Conservation (phyloP, 2,888 invertebrate species). For the Cheilosia vulpina region DNA sequence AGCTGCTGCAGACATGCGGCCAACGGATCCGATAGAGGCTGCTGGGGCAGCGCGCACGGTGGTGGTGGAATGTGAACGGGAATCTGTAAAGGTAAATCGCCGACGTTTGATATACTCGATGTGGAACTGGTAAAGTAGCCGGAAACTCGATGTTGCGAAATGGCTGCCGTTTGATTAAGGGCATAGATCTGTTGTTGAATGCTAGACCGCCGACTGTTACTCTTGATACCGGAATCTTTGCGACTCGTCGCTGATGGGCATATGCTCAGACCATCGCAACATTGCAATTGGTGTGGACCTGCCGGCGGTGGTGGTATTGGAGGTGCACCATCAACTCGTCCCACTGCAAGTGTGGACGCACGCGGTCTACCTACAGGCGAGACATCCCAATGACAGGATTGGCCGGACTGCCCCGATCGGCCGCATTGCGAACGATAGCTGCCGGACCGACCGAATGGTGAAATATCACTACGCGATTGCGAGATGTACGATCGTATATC, state of each 20-base stretch:
- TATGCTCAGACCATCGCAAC: constrained; percentile 87
- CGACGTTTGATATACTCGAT: constrained; percentile 85
- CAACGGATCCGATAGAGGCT: constrained; percentile 86
- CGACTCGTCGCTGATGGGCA: constrained; percentile 92
- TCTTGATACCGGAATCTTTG: constrained; percentile 94
- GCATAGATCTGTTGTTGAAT: constrained; percentile 91
- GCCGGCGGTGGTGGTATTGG: constrained; percentile 53
- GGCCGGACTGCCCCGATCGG: constrained; percentile 84
- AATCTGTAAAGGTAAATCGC: constrained; percentile 77
- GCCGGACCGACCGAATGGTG: constrained; percentile 88
- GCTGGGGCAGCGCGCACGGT: constrained; percentile 81
- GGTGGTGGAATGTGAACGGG: constrained; percentile 83
- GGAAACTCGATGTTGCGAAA: constrained; percentile 92
- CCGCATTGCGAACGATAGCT: constrained; percentile 89
- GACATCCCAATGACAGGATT: constrained; percentile 80
- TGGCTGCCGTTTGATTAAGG: constrained; percentile 89
- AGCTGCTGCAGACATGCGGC: constrained; percentile 91
- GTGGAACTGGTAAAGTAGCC: constrained; percentile 95
- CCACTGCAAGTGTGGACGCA: constrained; percentile 83
- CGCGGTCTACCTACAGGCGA: constrained; percentile 83
- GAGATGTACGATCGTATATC: constrained; percentile 90
- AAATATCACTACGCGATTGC: constrained; percentile 89
- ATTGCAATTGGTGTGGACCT: constrained; percentile 41
- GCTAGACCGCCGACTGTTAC: constrained; percentile 93
- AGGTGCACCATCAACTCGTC: constrained; percentile 72